Conservation (phyloP, 2,797 vertebrate genomes). For the Austrolebias charrua region DNA sequence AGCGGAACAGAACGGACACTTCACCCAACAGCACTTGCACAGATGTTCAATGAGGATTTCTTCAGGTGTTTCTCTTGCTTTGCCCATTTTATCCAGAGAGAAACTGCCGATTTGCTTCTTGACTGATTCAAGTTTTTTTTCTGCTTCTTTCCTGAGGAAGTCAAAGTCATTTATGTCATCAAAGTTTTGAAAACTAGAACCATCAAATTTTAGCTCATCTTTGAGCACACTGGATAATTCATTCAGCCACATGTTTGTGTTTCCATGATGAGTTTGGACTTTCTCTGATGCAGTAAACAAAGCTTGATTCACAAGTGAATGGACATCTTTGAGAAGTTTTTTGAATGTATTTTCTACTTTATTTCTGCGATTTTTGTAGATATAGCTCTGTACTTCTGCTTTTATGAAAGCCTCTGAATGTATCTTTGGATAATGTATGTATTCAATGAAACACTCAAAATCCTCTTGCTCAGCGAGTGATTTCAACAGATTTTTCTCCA, state of each 20-base stretch:
- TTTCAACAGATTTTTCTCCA: slow-evolving; percentile 49
- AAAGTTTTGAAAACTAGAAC: slow-evolving; percentile 29
- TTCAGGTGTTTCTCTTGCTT: slow-evolving; percentile 28
- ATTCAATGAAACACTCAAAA: slow-evolving; percentile 22
- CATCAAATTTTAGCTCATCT: slow-evolving; percentile 55
- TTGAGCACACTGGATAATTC: slow-evolving; percentile 55
- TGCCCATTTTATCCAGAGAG: slow-evolving; percentile 16
- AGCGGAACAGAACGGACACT: slow-evolving; percentile 63
- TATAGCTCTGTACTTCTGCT: slow-evolving; percentile 36
- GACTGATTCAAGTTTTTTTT: slow-evolving; percentile 9
- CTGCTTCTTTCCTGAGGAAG: slow-evolving; percentile 29
- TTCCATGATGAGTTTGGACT: slow-evolving; percentile 33
- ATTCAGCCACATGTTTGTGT: slow-evolving; percentile 63
- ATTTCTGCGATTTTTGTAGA: slow-evolving; percentile 22
- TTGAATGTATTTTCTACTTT: slow-evolving; percentile 16
- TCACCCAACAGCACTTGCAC: slow-evolving; percentile 64
- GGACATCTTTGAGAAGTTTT: slow-evolving; percentile 29
- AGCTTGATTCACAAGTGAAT: slow-evolving; percentile 44
- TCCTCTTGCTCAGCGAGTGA: slow-evolving; percentile 30
- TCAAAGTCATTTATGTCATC: slow-evolving; percentile 27
- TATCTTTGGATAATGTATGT: not conserved
- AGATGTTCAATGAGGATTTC: slow-evolving; percentile 66
- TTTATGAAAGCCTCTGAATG: slow-evolving; percentile 33
- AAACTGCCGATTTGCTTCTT: slow-evolving; percentile 4
- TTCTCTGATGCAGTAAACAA: slow-evolving; percentile 46